Base-by-base conservation (phyloP, 2,797 vertebrate genomes). In the Gallinago stenura region DNA sequence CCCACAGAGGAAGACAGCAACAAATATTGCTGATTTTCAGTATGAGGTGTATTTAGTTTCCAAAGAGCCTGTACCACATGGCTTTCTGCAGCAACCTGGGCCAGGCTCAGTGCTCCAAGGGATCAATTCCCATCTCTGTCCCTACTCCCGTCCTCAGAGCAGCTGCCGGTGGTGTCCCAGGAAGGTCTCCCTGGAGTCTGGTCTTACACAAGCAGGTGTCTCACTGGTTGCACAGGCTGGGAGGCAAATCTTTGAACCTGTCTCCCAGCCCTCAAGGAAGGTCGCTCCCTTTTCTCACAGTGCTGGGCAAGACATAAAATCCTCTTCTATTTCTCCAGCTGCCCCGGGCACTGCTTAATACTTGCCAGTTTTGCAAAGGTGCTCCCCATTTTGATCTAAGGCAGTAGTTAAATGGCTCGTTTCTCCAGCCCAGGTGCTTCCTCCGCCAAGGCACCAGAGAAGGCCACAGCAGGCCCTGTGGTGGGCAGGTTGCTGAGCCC, bases 251-350 rank as follows among this genome's bases (percentile, higher is more conserved):
- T 92, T 89, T 78, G 82, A 92, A 83, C 37, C 53, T 83, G 82
- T 81, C 92, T 96, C 72, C 69, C 79, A 92, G 61, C 76, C 92
- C 87, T 83, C 17, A 2, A 82, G 78, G 78, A 93, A 92, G 61
- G 53, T 95, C 3, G 10, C 89, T 94, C 91, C 71, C 66, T 86
- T 85, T 95, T 94, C 91, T 89, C 87, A 96, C 31, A 93, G 62
- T 33, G 50, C 45, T 46, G n/a, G 1, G 1, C 79, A 83, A 85
- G 93, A 86, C 57, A 86, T 25, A 92, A 89, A 93, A 89, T 77
- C 43, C 48, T 87, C 57, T 85, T 91, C 60, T 81, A 1, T 81
- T 89, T 91, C 87, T 92, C 65, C 69, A 64, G 37, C 82, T 96
- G 83, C 66, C 57, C 53, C 5, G 0, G 88, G 91, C 77, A 41